A percentile compares a stretch with the other conserved stretches of the same genome.
Conservation (phyloP, 2,888 invertebrate genomes). For the Bruchidius siliquastri region DNA sequence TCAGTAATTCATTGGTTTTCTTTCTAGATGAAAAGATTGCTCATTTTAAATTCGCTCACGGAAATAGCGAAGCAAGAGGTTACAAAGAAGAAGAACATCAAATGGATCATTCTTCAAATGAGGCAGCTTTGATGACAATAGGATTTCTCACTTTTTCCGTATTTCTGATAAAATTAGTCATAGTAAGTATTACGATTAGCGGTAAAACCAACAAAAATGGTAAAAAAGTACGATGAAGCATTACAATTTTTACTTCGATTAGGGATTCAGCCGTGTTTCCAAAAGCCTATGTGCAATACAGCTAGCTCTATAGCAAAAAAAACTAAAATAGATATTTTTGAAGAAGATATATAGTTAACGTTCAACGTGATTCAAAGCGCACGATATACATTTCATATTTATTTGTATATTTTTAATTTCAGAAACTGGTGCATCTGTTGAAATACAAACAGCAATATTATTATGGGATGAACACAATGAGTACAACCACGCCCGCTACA, state of each 20-base stretch:
- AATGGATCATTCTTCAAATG: slow-evolving; percentile 74
- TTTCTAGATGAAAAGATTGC: slow-evolving; percentile 22
- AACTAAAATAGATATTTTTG: too few relatives aligned
- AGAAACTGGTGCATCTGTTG: slow-evolving; percentile 65
- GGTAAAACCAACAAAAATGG: background rate
- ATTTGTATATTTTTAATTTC: slow-evolving; percentile 32
- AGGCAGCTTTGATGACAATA: slow-evolving; percentile 76
- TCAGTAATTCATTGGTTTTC: background rate
- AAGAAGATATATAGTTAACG: too few relatives aligned
- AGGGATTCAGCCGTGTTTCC: too few relatives aligned
- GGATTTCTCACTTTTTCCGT: slow-evolving; percentile 82
- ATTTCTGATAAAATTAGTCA: slow-evolving; percentile 74
- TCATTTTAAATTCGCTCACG: slow-evolving; percentile 22
- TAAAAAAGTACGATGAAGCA: too few relatives aligned
- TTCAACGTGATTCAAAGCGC: too few relatives aligned
- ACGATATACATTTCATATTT: background rate
- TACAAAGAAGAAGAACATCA: slow-evolving; percentile 46
- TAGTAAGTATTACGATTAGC: slow-evolving; percentile 54
- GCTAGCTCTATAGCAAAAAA: too few relatives aligned
- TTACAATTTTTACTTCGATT: too few relatives aligned
- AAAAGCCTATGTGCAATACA: too few relatives aligned
- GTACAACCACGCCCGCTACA: slow-evolving; percentile 48
- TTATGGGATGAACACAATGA: slow-evolving; percentile 48
- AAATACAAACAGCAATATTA: slow-evolving; percentile 56
- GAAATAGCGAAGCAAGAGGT: slow-evolving; percentile 28